Evolutionary conservation across 2,797 vertebrate genomes (phyloP).

Genomic region (Anguilla marmorata): DNA sequence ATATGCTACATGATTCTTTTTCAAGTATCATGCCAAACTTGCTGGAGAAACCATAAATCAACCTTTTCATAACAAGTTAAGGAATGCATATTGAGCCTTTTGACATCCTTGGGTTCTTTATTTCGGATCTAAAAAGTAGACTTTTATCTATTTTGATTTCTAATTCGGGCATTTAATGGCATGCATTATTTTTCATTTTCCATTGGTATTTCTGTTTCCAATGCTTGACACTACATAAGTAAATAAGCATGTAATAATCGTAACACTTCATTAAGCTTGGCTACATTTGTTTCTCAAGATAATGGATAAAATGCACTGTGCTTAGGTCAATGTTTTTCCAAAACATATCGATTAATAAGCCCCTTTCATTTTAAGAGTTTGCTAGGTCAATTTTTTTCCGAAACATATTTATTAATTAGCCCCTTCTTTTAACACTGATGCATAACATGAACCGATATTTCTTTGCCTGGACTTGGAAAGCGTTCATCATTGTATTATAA

Average conservation of each 20-base stretch:
- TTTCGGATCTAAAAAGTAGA: too few species aligned
- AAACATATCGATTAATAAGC: neutral
- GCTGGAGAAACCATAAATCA: neutral
- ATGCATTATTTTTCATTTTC: neutral
- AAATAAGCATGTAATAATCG: neutral
- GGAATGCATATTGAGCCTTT: too few species aligned
- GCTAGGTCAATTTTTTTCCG: too few species aligned
- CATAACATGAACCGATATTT: neutral
- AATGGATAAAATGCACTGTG: neutral
- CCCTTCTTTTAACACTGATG: neutral
- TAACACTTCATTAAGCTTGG: neutral
- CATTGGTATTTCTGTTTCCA: neutral
- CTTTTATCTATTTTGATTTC: too few species aligned
- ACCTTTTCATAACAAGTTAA: too few species aligned
- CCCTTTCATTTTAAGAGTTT: neutral
- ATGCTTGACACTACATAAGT: neutral
- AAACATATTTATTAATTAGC: neutral
- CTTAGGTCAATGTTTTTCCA: neutral
- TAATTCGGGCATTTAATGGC: too few species aligned
- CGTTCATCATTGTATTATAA: neutral
- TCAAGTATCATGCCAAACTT: too few species aligned
- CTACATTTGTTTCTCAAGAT: neutral
- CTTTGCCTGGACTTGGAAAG: neutral
- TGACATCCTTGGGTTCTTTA: too few species aligned
- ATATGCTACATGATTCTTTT: too few species aligned